Evolutionary conservation across 2,113 vertebrate genomes (phyloP).

Genomic region (Aix galericulata): DNA sequence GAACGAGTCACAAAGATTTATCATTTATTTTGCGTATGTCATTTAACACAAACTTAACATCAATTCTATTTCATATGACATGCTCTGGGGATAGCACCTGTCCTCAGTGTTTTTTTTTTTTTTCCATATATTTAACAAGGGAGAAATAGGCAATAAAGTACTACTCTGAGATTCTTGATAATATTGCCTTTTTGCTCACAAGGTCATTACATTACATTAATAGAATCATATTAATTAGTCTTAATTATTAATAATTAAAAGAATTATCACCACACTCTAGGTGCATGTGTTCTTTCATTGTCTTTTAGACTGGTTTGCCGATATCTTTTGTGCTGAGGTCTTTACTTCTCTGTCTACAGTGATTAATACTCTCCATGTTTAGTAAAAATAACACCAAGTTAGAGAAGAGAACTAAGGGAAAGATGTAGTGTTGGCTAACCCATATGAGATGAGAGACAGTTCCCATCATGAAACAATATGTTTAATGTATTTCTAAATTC

Average conservation of each 20-base stretch:
- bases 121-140: not conserved
- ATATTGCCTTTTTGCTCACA: not conserved
- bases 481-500: not conserved
- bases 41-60: not conserved
- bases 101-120: not conserved
- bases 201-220: not conserved
- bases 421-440: not conserved
- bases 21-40: not conserved
- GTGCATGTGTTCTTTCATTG: not conserved
- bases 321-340: not conserved
- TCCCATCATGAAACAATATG: not conserved
- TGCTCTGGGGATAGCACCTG: not conserved
- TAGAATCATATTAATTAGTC: not conserved
- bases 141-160: not conserved
- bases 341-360: not conserved
- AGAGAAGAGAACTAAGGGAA: not conserved
- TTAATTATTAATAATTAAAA: not conserved
- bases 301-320: not conserved
- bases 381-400: not conserved
- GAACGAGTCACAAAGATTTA: not conserved
- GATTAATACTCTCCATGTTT: not conserved
- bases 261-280: not conserved
- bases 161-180: not conserved
- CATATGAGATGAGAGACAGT: not conserved
- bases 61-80: not conserved